Evolutionary conservation across 30 jellyfish, hydroid and myxozoan species (phyloP), one percentile per base, ranked within the genome.

Genomic region (Aurelia aurita complex sp. Pacific): DNA sequence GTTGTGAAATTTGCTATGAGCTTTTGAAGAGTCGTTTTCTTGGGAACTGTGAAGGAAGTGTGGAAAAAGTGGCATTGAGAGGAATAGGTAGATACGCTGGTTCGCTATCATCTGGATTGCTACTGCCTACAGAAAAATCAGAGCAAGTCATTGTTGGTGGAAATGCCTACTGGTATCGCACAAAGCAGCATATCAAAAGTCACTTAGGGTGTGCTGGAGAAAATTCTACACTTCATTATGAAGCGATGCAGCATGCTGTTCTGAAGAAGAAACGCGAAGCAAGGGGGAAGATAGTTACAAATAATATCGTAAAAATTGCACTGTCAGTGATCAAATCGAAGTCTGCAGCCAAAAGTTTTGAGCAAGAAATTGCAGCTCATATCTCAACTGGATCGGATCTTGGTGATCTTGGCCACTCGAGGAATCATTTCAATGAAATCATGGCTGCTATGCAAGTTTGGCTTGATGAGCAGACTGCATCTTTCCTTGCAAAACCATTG

Each of bases 401-500:
- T 77, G 83, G 81, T 12, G 89, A 79, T 23, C 29, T 23, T 23
- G 29, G 29, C 29, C 29, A 23, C 29, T 23, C 29, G 29, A 23
- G 29, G 29, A 23, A 64, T 46, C 80, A 79, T 52, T 79, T 79
- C 51, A 64, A 64, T n/a, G 81, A 67, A 14, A 65, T 79, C 71
- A 36, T 79, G 89, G 77, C 77, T 32, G 66, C 74, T 16, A 74
- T 74, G 73, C 43, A 74, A 16, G 88, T 77, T 23, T 77, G 88
- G 81, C 60, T 64, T 42, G 79, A 77, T 50, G 33, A 64, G 53
- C 34, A 77, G 62, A 77, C 81, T 77, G 77, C 78, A 59, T 33
- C 33, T 13, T 77, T 16, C 38, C 69, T 77, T 35, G 66, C 88
- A 10, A 77, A 18, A 64, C 65, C 83, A 59, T 19, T 77, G 66